phyloP scores from a whole-genome alignment of 37 sponge, comb jelly and placozoan genomes.

The Halisarca cf. caerulea region DNA sequence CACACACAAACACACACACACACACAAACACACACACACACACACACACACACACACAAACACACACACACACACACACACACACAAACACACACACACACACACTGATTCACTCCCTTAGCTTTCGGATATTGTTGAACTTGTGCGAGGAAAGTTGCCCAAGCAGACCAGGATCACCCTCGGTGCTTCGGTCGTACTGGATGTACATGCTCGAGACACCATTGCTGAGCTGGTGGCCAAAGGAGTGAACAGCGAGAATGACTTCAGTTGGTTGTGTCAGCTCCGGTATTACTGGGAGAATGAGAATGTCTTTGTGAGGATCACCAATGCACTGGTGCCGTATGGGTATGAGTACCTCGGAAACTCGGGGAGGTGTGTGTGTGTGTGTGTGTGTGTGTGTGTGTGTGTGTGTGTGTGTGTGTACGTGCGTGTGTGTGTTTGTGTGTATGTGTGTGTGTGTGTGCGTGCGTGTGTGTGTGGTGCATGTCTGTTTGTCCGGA shows the following conservation, averaged over 20 bases:
- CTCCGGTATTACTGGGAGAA: slow-evolving; percentile 98
- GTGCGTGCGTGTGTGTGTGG: neutral
- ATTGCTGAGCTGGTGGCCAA: slow-evolving; percentile 81
- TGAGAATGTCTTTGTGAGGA: slow-evolving; percentile 67
- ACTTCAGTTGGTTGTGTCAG: slow-evolving; percentile 98
- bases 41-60: no score
- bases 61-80: no score
- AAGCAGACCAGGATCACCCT: slow-evolving; percentile 96
- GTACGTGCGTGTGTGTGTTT: neutral
- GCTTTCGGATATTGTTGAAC: slow-evolving; percentile 87
- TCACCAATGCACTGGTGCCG: slow-evolving; percentile 88
- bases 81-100: no score
- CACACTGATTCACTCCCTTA: neutral
- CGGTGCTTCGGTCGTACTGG: slow-evolving; percentile 94
- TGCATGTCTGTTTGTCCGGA: neutral
- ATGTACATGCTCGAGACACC: slow-evolving; percentile 95
- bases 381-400: neutral
- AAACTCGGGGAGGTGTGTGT: slow-evolving; percentile 82
- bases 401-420: neutral
- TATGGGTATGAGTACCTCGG: slow-evolving; percentile 99
- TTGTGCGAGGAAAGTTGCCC: slow-evolving; percentile 94
- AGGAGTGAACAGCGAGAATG: slow-evolving; percentile 85
- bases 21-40: no score
- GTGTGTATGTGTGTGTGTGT: neutral
- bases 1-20: no score